These are phyloP conservation scores for Xiphophorus maculatus DNA, from an alignment of 2,113 vertebrate species.

Conservation along the genomic window DNA sequence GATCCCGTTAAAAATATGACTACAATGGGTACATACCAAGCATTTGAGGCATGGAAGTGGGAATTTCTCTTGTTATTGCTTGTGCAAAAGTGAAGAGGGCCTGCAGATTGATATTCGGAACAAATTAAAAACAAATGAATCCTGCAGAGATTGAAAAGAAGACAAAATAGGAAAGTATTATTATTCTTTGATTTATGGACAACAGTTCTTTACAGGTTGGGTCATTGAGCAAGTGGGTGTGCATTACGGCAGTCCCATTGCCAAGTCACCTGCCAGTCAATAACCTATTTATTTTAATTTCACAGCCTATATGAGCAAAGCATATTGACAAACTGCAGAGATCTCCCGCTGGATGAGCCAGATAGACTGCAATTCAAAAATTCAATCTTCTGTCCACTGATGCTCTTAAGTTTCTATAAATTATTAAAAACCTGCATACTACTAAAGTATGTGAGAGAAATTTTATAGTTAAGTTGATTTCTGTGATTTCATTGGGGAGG, in stretches of 20 bases:
- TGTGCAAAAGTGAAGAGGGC: constrained; percentile 75
- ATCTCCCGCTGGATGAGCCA: constrained; percentile 87
- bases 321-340: constrained; percentile 87
- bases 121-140: constrained; percentile 97
- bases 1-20: background rate
- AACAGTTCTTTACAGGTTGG: constrained; percentile 83
- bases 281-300: constrained; percentile 99
- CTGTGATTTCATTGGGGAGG: constrained; percentile 65
- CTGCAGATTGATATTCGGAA: constrained; percentile 85
- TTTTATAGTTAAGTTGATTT: constrained; percentile 63
- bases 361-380: constrained; percentile 92
- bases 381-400: constrained; percentile 71
- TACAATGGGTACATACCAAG: constrained; percentile 20
- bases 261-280: constrained; percentile 87
- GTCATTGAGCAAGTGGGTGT: constrained; percentile 72
- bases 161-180: constrained; percentile 86
- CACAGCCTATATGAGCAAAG: constrained; percentile 79
- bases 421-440: constrained; percentile 69
- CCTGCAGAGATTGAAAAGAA: constrained; percentile 79
- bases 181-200: constrained; percentile 85
- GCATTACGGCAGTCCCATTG: constrained; percentile 82
- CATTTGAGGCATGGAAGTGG: constrained; percentile 21
- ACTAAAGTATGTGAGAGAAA: constrained; percentile 63
- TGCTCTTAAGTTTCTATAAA: constrained; percentile 74
- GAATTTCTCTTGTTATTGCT: constrained; percentile 65